These are phyloP conservation scores for Rhyacophila evoluta DNA, from an alignment of 2,888 invertebrate species.

Conservation along the genomic window DNA sequence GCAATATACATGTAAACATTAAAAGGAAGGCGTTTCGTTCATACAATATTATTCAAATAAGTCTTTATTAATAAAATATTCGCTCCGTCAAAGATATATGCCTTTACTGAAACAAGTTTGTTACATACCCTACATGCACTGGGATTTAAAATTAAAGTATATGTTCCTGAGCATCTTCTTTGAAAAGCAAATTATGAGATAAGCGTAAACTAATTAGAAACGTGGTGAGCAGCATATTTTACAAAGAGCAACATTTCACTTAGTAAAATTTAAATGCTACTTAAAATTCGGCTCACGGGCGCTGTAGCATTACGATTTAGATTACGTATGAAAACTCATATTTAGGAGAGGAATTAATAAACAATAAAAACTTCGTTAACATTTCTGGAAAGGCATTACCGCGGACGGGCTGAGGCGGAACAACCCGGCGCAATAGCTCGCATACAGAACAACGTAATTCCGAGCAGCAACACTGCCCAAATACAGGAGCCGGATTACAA, in stretches of 20 bases:
- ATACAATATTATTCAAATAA: no score
- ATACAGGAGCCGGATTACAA: neutral
- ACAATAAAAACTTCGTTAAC: conserved; percentile 24
- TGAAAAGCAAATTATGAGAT: neutral
- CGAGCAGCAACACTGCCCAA: neutral
- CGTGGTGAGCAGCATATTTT: neutral
- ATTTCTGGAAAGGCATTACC: conserved; percentile 9
- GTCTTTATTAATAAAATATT: no score
- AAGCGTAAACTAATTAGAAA: neutral
- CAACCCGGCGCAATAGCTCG: neutral
- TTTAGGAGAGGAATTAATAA: conserved; percentile 21
- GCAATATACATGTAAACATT: no score
- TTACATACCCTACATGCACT: no score
- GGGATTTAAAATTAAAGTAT: neutral
- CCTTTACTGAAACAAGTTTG: no score
- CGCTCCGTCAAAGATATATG: no score
- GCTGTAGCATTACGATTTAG: neutral
- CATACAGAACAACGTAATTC: conserved; percentile 17
- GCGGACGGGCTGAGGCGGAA: neutral
- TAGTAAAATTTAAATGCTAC: neutral
- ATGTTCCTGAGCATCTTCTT: neutral
- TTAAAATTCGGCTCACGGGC: neutral
- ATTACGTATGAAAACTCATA: conserved; percentile 22
- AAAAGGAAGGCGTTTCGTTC: no score
- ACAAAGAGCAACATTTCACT: neutral